Percentiles rank a stretch among this genome's conserved stretches.
Conservation (phyloP, 2,888 invertebrate species). For the Ormyrus pomaceus region DNA sequence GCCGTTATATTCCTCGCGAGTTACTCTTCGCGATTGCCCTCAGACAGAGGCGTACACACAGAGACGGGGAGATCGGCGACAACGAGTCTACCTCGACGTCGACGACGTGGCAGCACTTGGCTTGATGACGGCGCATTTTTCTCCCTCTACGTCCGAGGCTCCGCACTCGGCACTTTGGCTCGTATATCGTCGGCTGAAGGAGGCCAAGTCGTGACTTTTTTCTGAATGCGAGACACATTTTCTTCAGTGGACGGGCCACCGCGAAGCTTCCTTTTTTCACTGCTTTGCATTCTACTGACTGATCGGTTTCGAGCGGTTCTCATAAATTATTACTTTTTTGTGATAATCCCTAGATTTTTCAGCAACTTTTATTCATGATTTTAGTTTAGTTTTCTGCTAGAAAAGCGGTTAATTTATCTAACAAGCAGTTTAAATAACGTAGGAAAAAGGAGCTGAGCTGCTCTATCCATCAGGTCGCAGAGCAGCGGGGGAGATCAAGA, state of each 20-base stretch:
- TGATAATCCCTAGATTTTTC: no score
- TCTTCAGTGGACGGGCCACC: constrained; percentile 15
- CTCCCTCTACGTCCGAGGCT: background rate
- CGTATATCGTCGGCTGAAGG: background rate
- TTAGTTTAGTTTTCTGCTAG: no score
- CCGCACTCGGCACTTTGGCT: background rate
- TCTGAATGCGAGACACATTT: constrained; percentile 19
- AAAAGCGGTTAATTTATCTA: no score
- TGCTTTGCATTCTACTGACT: no score
- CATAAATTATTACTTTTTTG: no score
- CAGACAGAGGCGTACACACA: background rate
- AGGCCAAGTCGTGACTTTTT: constrained; percentile 20
- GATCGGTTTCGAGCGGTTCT: no score
- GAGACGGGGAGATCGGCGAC: constrained; percentile 2
- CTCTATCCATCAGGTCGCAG: background rate
- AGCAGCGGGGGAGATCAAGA: background rate
- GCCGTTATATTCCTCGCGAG: constrained; percentile 19
- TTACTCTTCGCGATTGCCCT: constrained; percentile 38
- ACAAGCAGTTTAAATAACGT: no score
- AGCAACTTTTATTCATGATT: no score
- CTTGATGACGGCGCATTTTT: constrained; percentile 55
- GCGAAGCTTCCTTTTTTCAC: no score
- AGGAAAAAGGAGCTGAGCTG: no score
- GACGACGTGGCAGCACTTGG: constrained; percentile 45
- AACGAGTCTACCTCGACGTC: constrained; percentile 11